Percentiles rank a stretch among this genome's conserved stretches.
Conservation (phyloP, 2,113 vertebrate species). For the Megaceryle torquata region DNA sequence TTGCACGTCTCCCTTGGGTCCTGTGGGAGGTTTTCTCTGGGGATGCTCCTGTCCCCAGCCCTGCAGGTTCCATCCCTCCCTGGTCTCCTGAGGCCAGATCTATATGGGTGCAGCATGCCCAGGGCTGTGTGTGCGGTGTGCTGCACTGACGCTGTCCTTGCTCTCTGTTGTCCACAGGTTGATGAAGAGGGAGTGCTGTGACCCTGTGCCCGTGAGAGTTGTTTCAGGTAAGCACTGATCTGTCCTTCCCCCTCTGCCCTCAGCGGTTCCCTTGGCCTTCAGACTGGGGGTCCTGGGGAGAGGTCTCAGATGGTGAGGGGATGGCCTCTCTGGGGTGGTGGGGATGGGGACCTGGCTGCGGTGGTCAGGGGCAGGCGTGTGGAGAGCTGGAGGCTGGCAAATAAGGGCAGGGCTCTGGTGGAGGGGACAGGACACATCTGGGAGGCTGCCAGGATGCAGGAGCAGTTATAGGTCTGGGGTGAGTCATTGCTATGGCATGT, state of each 20-base stretch:
- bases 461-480: not conserved
- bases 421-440: rapidly evolving
- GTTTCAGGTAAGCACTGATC: not conserved
- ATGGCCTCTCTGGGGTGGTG: no score
- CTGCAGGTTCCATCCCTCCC: not conserved
- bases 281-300: rapidly evolving
- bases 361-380: not conserved
- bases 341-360: rapidly evolving
- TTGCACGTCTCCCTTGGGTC: not conserved
- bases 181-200: slow-evolving; percentile 32
- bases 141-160: not conserved
- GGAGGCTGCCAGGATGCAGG: not conserved
- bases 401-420: not conserved
- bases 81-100: not conserved
- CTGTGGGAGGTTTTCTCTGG: not conserved
- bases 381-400: not conserved
- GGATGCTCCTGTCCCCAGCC: not conserved
- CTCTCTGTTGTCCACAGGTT: not conserved
- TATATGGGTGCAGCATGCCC: rapidly evolving
- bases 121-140: rapidly evolving
- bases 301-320: not conserved
- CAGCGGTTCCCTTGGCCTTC: not conserved
- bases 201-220: not conserved
- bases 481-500: rapidly evolving
- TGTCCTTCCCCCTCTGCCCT: not conserved